Evolutionary conservation across 1,140 invertebrate genomes (phyloP).

Genomic region (Ceratitis capitata): DNA sequence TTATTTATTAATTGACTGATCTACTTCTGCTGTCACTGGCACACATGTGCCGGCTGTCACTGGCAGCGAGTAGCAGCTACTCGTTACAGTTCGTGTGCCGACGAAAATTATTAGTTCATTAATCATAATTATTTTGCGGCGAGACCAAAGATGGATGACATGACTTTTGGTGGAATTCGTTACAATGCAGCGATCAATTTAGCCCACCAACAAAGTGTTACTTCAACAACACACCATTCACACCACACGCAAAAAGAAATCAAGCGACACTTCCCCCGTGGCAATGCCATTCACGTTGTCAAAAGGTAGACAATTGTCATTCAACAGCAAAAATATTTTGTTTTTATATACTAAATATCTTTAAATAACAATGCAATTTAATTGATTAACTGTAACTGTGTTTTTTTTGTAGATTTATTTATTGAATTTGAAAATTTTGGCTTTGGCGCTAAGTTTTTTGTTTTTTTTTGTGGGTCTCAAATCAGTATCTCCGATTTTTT

Average conservation of each 20-base stretch:
- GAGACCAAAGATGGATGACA: not conserved
- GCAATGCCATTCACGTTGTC: not conserved
- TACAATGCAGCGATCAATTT: not conserved
- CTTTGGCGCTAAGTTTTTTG: not conserved
- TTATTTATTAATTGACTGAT: not conserved
- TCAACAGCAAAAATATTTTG: not conserved
- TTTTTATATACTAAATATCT: not conserved
- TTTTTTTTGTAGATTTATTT: not conserved
- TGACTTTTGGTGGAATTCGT: not conserved
- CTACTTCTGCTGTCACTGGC: not conserved
- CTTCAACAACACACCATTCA: not conserved
- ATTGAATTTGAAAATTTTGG: not conserved
- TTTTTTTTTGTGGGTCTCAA: not conserved
- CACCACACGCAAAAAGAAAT: too few relatives aligned
- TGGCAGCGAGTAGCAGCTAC: not conserved
- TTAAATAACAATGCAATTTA: not conserved
- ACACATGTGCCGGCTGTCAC: too few relatives aligned
- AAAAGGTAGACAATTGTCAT: not conserved
- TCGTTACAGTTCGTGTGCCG: not conserved
- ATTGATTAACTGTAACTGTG: not conserved
- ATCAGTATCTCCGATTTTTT: not conserved
- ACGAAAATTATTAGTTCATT: not conserved
- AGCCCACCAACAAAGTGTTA: not conserved
- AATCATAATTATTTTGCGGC: not conserved
- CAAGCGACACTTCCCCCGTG: not conserved